Conservation (phyloP, 1,140 invertebrate genomes). For the Protaetia brevitarsis region DNA sequence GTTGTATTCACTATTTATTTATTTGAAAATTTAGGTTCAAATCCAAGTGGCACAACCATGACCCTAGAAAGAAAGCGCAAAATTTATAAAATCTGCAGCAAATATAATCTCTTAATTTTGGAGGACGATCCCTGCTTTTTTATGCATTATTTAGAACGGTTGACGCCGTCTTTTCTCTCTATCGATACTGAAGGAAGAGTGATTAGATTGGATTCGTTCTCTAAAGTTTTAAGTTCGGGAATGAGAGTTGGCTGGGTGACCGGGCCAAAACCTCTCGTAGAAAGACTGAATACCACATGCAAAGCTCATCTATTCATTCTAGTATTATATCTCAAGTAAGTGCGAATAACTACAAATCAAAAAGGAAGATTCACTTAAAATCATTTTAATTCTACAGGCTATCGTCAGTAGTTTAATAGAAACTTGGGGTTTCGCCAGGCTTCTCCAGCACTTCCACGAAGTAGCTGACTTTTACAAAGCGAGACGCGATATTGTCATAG, state of each 20-base stretch:
- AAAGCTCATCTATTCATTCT: slow-evolving; percentile 68
- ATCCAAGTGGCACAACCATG: slow-evolving; percentile 68
- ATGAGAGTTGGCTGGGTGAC: slow-evolving; percentile 68
- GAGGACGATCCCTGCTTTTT: slow-evolving; percentile 83
- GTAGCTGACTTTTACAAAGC: no score
- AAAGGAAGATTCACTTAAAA: no score
- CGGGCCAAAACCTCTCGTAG: slow-evolving; percentile 60
- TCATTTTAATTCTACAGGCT: slow-evolving; percentile 53
- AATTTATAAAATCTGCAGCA: slow-evolving; percentile 71
- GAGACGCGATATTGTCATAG: slow-evolving; percentile 60
- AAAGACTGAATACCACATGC: slow-evolving; percentile 66
- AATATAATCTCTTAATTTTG: slow-evolving; percentile 73
- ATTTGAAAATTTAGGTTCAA: slow-evolving; percentile 50
- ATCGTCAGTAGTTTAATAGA: slow-evolving; percentile 61
- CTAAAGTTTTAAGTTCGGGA: slow-evolving; percentile 73
- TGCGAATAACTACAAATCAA: no score
- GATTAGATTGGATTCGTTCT: slow-evolving; percentile 74
- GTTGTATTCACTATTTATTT: no score
- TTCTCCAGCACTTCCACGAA: slow-evolving; percentile 58
- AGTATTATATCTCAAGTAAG: slow-evolving; percentile 70
- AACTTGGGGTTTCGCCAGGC: slow-evolving; percentile 58
- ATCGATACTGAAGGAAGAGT: slow-evolving; percentile 74
- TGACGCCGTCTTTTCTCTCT: slow-evolving; percentile 66
- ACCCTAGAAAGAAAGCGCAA: slow-evolving; percentile 60
- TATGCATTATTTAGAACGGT: slow-evolving; percentile 63